phyloP scores from a whole-genome alignment of 1,140 invertebrate genomes.

The Laodelphax striatellus region DNA sequence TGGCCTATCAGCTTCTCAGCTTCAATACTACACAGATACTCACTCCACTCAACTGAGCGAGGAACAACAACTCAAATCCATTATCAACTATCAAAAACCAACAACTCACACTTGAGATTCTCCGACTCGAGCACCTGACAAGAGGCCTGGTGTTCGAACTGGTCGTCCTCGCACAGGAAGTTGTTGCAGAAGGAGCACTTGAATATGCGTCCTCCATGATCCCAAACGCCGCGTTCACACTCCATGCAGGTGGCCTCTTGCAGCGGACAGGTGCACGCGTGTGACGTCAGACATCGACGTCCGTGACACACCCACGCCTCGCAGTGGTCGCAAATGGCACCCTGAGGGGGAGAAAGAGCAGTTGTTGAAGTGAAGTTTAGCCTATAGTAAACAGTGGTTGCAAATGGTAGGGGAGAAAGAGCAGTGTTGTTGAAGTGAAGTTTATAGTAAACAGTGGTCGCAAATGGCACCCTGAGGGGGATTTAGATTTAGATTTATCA shows the following conservation, averaged over 20 bases:
- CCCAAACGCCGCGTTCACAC: slow-evolving; percentile 86
- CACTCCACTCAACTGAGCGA: no score
- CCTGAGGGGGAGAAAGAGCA: slow-evolving; percentile 39
- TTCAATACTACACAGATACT: no score
- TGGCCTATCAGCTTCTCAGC: no score
- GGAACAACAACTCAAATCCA: no score
- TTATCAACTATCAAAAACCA: no score
- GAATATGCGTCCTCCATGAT: slow-evolving; percentile 87
- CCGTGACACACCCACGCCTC: slow-evolving; percentile 97
- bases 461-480: no score
- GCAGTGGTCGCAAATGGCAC: slow-evolving; percentile 94
- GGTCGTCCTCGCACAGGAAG: slow-evolving; percentile 93
- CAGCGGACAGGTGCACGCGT: slow-evolving; percentile 87
- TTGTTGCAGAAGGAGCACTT: slow-evolving; percentile 84
- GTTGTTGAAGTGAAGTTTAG: no score
- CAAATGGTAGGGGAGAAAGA: no score
- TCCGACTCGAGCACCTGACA: slow-evolving; percentile 90
- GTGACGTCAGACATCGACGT: slow-evolving; percentile 75
- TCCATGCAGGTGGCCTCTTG: slow-evolving; percentile 80
- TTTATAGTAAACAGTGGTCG: no score
- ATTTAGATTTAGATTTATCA: no score
- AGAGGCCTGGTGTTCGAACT: slow-evolving; percentile 96
- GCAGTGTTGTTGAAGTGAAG: no score
- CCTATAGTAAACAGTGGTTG: no score
- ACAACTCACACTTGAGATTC: slow-evolving; percentile 79